Percentiles rank a stretch among this genome's conserved stretches.
Conservation (phyloP, 2,888 invertebrate genomes). For the Troides oblongomaculatus region DNA sequence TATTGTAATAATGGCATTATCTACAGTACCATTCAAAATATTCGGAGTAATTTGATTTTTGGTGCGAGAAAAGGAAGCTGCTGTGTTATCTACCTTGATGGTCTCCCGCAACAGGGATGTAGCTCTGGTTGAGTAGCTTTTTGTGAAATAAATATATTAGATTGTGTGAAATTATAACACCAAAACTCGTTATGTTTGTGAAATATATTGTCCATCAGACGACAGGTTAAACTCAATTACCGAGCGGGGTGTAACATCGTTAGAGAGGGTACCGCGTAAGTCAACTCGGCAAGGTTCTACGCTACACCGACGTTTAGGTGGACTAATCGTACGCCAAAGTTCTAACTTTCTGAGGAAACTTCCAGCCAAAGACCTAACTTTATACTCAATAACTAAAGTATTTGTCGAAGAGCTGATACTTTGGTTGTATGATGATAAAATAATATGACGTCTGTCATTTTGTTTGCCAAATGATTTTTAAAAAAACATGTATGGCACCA, state of each 20-base stretch:
- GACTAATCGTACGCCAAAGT: not conserved
- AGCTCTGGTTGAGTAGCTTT: too few species aligned
- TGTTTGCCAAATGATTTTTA: too few species aligned
- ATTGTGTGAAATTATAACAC: not conserved
- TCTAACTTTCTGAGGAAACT: not conserved
- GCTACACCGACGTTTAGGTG: not conserved
- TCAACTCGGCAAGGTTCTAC: conserved; percentile 3
- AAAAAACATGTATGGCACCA: too few species aligned
- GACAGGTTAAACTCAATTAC: conserved; percentile 17
- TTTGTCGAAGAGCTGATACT: not conserved
- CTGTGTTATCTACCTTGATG: too few species aligned
- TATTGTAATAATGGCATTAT: too few species aligned
- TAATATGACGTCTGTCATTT: too few species aligned
- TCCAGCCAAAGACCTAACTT: not conserved
- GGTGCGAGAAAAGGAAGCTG: too few species aligned
- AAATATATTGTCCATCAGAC: conserved; percentile 6
- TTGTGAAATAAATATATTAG: not conserved
- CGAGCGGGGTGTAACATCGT: conserved; percentile 5
- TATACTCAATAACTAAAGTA: not conserved
- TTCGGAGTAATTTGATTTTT: too few species aligned
- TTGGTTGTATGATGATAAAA: not conserved
- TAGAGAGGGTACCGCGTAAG: conserved; percentile 8
- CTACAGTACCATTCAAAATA: too few species aligned
- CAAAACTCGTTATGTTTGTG: not conserved
- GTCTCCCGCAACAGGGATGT: too few species aligned